A percentile compares a stretch with the other conserved stretches of the same genome.
Evolutionary conservation across 2,888 invertebrate genomes (phyloP).

Genomic region (Brenthis ino): DNA sequence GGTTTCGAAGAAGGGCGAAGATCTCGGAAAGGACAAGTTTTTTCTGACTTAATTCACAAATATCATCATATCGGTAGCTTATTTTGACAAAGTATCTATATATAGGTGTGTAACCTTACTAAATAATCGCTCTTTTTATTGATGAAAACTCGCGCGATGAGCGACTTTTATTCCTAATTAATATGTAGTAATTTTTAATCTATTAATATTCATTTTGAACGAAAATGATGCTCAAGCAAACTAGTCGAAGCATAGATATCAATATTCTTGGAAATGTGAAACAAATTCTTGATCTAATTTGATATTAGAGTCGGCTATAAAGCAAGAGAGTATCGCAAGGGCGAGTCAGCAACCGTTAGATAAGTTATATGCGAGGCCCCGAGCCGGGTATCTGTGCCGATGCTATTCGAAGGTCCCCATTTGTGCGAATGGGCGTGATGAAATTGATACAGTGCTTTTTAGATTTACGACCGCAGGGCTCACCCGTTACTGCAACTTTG

Average conservation of each 20-base stretch:
- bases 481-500: neutral
- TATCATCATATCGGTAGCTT: no score
- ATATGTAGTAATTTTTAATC: no score
- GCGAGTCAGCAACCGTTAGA: constrained; percentile 48
- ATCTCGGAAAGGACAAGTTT: no score
- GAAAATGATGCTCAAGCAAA: neutral
- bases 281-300: constrained; percentile 22
- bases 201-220: no score
- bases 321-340: constrained; percentile 40
- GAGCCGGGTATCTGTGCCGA: constrained; percentile 43
- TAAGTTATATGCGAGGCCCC: constrained; percentile 46
- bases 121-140: no score
- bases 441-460: constrained; percentile 36
- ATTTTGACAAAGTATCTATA: no score
- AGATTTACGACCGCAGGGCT: constrained; percentile 25
- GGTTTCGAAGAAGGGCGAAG: neutral
- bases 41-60: no score
- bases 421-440: constrained; percentile 42
- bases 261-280: constrained; percentile 16
- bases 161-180: no score
- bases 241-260: constrained; percentile 4
- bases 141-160: no score
- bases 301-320: constrained; percentile 31
- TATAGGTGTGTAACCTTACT: no score
- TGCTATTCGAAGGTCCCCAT: constrained; percentile 43